These are phyloP conservation scores for Acridotheres tristis DNA, from an alignment of 2,797 vertebrate species.

Conservation along the genomic window DNA sequence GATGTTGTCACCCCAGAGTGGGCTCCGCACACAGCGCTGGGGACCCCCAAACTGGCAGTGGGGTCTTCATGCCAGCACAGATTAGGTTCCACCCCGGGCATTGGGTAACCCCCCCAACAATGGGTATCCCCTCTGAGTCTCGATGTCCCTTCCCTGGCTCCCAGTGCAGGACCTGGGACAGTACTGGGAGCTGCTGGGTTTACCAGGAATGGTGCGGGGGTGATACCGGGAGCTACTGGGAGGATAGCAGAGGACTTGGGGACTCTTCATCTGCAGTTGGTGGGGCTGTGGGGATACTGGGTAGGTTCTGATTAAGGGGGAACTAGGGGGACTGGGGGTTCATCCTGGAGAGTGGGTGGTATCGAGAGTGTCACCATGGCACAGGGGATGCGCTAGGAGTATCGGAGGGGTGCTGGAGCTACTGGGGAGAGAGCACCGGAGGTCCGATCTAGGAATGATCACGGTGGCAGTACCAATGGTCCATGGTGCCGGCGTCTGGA, in stretches of 20 bases:
- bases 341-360: not conserved
- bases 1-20: not conserved
- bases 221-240: not conserved
- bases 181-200: not conserved
- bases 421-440: rapidly evolving
- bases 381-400: not conserved
- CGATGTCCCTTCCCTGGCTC: too few relatives aligned
- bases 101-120: not conserved
- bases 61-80: not conserved
- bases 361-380: not conserved
- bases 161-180: not conserved
- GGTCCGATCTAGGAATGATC: not conserved
- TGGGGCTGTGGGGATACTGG: not conserved
- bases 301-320: not conserved
- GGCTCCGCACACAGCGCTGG: not conserved
- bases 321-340: not conserved
- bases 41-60: too few relatives aligned
- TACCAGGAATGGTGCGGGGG: not conserved
- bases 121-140: not conserved
- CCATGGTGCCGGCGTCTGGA: not conserved
- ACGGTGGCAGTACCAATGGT: not conserved
- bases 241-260: not conserved
- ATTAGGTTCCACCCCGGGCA: not conserved
- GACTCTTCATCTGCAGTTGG: not conserved
- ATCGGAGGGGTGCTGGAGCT: not conserved